Conservation (phyloP, 2,113 vertebrate species). For the Mustela lutreola region DNA sequence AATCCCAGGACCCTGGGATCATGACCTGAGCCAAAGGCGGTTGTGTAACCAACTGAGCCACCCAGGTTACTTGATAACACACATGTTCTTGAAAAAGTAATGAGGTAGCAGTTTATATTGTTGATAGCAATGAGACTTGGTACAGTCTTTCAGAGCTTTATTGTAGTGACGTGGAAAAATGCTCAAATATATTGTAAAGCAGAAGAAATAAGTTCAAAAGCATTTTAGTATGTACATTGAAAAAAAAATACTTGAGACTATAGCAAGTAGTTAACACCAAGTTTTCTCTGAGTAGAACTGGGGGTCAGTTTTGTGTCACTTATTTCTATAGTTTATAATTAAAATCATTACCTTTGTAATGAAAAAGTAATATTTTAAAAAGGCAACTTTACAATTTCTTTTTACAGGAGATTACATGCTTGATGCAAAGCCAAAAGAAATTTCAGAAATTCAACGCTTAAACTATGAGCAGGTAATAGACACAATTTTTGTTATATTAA, state of each 20-base stretch:
- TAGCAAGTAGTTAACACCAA: neutral
- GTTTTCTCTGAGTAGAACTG: slow-evolving; percentile 16
- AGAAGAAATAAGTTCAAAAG: slow-evolving; percentile 23
- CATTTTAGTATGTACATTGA: neutral
- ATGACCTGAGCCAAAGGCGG: neutral
- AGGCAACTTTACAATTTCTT: slow-evolving; percentile 70
- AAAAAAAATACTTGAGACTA: neutral
- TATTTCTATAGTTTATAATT: slow-evolving; percentile 41
- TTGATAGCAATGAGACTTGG: slow-evolving; percentile 29
- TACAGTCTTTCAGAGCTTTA: slow-evolving; percentile 16
- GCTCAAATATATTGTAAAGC: neutral
- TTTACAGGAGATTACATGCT: slow-evolving; percentile 98
- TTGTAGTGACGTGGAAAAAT: slow-evolving; percentile 10
- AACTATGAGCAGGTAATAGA: slow-evolving; percentile 98
- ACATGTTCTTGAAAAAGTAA: neutral
- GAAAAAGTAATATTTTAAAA: slow-evolving; percentile 52
- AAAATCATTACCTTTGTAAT: slow-evolving; percentile 38
- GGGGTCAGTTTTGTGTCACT: neutral
- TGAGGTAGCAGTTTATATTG: neutral
- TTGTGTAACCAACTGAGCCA: neutral
- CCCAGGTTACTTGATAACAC: neutral
- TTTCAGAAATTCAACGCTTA: slow-evolving; percentile 97
- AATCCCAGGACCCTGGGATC: too few relatives aligned
- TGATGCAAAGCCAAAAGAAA: slow-evolving; percentile 99
- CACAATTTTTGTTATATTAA: slow-evolving; percentile 65